Base-by-base conservation (phyloP, 2,113 vertebrate species). In the Bambusicola thoracicus region DNA sequence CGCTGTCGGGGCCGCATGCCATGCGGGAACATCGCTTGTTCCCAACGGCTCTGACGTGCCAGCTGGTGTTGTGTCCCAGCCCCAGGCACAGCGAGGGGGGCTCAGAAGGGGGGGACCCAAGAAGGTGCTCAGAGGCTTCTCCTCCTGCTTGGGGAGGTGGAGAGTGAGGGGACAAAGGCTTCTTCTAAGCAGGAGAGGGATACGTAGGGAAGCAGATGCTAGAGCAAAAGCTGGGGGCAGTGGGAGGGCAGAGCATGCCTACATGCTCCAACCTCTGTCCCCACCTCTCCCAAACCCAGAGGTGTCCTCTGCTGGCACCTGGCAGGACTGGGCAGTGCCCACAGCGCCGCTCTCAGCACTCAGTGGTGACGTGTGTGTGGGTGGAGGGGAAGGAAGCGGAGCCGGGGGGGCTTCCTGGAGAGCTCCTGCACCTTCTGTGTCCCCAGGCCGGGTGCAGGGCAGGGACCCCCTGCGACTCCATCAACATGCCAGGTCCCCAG, bases 351-450 rank as follows among this genome's bases (percentile, higher is more conserved):
- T 40, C 25, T 88, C 25, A 13, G 41, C 0, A 0, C 46, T 62
- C 59, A 77, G 67, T 78, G 29, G 1, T 55, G 74, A 79, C 6
- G 10, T 85, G 92, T 29, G 19, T 8, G 10, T 18, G 49, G 84
- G 92, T 85, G 74, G 87, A 91, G 75, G 41, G 89, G 89, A 94
- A 93, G 94, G 94, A 94, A 94, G 68, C 56, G 91, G 91, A 94
- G 63, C 59, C 0, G 4, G 68, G 55, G 90, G 59, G 87, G 41
- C 84, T 93, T 95, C 91, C 87, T 95, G 94, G 59, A 1, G 12
- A 62, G 29, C 74, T 95, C 44, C 56, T 46, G 87, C 9, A 12
- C 92, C 72, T 86, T 40, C 69, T 13, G 1, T 13, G 53, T 65
- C 68, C 82, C 27, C 0, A 8, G 27, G 87, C 0, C 0, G 65